These are phyloP conservation scores for Danio choprae DNA, from an alignment of 2,797 vertebrate genomes.

Conservation along the genomic window DNA sequence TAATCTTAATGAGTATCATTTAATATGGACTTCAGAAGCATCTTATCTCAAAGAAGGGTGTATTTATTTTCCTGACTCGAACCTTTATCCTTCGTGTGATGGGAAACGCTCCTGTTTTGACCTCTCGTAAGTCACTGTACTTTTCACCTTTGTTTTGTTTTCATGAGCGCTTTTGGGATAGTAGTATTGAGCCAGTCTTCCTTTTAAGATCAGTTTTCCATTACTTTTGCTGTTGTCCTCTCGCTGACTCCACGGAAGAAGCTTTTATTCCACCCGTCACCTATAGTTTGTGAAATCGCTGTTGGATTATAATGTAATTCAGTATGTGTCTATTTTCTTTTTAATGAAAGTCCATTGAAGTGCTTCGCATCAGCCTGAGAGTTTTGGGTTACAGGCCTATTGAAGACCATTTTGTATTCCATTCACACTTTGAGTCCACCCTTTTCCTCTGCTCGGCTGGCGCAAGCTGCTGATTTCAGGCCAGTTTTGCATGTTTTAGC, in stretches of 20 bases:
- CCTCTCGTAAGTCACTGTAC: neutral
- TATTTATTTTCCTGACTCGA: neutral
- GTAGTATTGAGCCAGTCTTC: neutral
- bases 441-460: constrained; percentile 33
- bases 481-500: constrained; percentile 15
- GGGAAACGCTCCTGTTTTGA: neutral
- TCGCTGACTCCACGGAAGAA: constrained; percentile 15
- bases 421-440: constrained; percentile 32
- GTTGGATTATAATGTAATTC: constrained; percentile 33
- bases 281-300: constrained; percentile 19
- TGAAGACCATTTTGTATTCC: constrained; percentile 39
- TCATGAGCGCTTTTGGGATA: neutral
- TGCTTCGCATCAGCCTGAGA: constrained; percentile 25
- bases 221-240: constrained; percentile 36
- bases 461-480: constrained; percentile 7
- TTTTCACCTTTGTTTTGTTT: neutral
- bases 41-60: neutral
- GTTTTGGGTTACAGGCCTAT: constrained; percentile 41
- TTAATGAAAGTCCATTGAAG: constrained; percentile 27
- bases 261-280: constrained; percentile 15
- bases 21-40: neutral
- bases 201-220: constrained; percentile 7
- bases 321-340: constrained; percentile 37
- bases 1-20: neutral
- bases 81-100: neutral